phyloP scores from a whole-genome alignment of 2,113 vertebrate genomes.

The Alligator sinensis region DNA sequence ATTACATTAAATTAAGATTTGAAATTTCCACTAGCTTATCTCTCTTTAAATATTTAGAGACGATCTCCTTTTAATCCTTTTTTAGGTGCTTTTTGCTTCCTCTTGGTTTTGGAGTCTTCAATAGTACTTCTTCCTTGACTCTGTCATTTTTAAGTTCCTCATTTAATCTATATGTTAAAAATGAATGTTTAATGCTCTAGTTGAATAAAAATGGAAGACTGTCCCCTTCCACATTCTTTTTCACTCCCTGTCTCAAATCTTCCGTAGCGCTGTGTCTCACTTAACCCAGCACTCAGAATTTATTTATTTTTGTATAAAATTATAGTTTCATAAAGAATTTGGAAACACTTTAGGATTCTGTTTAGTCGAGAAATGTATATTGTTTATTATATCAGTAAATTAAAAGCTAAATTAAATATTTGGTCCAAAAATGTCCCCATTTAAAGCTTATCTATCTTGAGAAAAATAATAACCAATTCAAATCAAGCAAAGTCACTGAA shows the following conservation, averaged over 20 bases:
- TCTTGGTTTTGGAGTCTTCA: slow-evolving; percentile 17
- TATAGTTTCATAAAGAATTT: background rate
- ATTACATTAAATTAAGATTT: slow-evolving; percentile 33
- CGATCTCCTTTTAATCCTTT: slow-evolving; percentile 10
- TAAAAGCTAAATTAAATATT: background rate
- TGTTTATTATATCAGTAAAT: background rate
- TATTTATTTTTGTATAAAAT: background rate
- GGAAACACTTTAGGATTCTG: background rate
- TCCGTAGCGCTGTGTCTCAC: background rate
- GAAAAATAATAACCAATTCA: no score
- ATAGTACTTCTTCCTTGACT: background rate
- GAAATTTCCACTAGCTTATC: slow-evolving; percentile 22
- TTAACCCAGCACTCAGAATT: background rate
- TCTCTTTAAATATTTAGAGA: slow-evolving; percentile 46
- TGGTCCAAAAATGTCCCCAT: background rate
- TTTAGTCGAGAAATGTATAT: background rate
- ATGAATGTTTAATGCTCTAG: background rate
- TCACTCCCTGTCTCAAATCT: background rate
- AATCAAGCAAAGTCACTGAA: background rate
- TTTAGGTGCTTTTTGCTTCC: slow-evolving; percentile 12
- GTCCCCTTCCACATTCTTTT: background rate
- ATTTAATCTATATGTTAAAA: slow-evolving; percentile 49
- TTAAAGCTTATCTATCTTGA: background rate
- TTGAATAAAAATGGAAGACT: slow-evolving; percentile 18
- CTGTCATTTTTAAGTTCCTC: background rate